Base-by-base conservation (phyloP, 2,888 invertebrate genomes). In the Laothoe populi region DNA sequence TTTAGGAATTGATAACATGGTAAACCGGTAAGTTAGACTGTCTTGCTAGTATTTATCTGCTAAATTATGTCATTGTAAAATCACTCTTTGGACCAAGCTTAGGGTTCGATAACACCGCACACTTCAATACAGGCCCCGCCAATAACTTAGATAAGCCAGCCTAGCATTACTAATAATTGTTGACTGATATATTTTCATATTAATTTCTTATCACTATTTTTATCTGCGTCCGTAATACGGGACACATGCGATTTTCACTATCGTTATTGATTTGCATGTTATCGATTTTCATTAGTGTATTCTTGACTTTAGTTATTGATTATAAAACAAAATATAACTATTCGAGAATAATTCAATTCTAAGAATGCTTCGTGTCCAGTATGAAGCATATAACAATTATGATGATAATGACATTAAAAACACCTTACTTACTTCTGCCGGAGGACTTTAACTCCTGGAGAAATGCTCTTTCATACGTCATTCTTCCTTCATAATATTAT, bases 261-360 rank as follows among this genome's bases (percentile, higher is more conserved):
- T 19, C 11, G 7, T 53, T 53, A 35, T 53, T 35, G 11, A 19
- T 53, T 35, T 53, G n/a, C n/a, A n/a, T n/a, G n/a, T n/a, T n/a
- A n/a, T n/a, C n/a, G n/a, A n/a, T n/a, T n/a, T n/a, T n/a, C n/a
- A 26, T 26, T 4, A 26, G 16, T 26, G 13, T 49, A n/a, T 49
- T 26, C n/a, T n/a, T n/a, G n/a, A n/a, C n/a, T n/a, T n/a, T n/a
- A n/a, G n/a, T n/a, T n/a, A n/a, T n/a, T n/a, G n/a, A n/a, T n/a
- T n/a, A n/a, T n/a, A n/a, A n/a, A n/a, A n/a, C n/a, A n/a, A n/a
- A n/a, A n/a, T n/a, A n/a, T n/a, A n/a, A n/a, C n/a, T n/a, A n/a
- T n/a, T n/a, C n/a, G n/a, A n/a, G n/a, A n/a, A n/a, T n/a, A n/a
- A n/a, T n/a, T n/a, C n/a, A n/a, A n/a, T n/a, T n/a, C n/a, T n/a